Conservation (phyloP, 2,888 invertebrate species). For the Mantis religiosa region DNA sequence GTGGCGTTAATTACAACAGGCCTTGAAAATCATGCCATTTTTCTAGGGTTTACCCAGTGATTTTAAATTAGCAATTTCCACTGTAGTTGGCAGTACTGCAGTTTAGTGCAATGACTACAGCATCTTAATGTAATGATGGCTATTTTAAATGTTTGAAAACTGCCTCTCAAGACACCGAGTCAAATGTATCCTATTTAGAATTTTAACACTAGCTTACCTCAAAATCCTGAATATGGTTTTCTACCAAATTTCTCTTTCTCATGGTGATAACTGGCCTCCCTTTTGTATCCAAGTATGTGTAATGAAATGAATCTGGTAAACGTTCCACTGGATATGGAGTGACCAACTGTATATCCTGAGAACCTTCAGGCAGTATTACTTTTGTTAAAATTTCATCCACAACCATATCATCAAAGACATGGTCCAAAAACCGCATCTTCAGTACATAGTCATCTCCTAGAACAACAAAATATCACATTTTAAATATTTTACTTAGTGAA, state of each 20-base stretch:
- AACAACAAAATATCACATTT: background rate
- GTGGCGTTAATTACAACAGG: no score
- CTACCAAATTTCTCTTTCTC: slow-evolving; percentile 80
- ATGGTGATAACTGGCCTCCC: slow-evolving; percentile 87
- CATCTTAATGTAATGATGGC: no score
- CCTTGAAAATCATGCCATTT: no score
- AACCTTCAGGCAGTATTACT: slow-evolving; percentile 91
- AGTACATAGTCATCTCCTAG: slow-evolving; percentile 75
- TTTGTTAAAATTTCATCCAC: slow-evolving; percentile 84
- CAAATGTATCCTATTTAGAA: background rate
- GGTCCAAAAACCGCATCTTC: slow-evolving; percentile 93
- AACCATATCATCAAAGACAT: slow-evolving; percentile 94
- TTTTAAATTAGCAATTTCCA: no score
- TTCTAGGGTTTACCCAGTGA: no score
- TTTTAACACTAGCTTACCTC: slow-evolving; percentile 48
- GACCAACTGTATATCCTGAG: slow-evolving; percentile 72
- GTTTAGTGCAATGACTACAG: no score
- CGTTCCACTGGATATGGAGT: slow-evolving; percentile 78
- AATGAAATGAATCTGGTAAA: slow-evolving; percentile 70
- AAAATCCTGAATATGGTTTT: slow-evolving; percentile 94
- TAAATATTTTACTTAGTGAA: no score
- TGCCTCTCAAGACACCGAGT: no score
- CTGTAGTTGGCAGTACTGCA: no score
- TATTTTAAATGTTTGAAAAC: no score
- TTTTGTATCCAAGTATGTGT: slow-evolving; percentile 91